Base-by-base conservation (phyloP, 1,140 invertebrate species). In the Catajapyx aquilonaris region DNA sequence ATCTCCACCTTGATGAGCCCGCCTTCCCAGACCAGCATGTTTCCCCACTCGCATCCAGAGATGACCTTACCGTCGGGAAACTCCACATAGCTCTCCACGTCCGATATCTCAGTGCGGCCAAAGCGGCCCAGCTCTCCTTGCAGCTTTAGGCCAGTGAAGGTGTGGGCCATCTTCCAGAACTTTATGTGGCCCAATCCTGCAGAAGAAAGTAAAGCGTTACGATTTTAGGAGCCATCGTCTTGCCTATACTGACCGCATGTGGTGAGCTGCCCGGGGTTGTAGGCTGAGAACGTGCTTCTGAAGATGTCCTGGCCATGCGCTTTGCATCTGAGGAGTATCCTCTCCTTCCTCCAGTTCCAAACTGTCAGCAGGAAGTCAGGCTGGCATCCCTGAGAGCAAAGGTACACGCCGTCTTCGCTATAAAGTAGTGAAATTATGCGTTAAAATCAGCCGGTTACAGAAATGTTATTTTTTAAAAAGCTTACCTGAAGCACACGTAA, bases 101-200 rank as follows among this genome's bases (percentile, higher is more conserved):
- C 81, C 30, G 79, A 83, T 41, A 86, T 81, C 55, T 87, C 81
- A 11, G 81, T 88, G 59, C 81, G 81, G 1, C 81, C 84, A 61
- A 90, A 93, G 51, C 77, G 66, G 4, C 85, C 85, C 15, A 84
- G 50, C 48, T 77, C 68, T 2, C 81, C 81, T 57, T 87, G 73
- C 2, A 93, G 57, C 54, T 93, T 93, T 0, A 90, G 53, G 2
- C 85, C 85, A 0, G 85, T 90, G 50, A 88, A 90, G 0, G 86
- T 88, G 44, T 69, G 51, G 0, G 73, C 73, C 71, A 90, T 86
- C 65, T 84, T 88, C 86, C 86, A 91, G 60, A 86, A 86, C 61
- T 81, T 83, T 38, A 91, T 83, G 52, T 90, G 85, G 13, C 68
- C 70, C 54, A 52, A 60, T 37, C 68, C 69, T 69, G 46, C 41